Percentiles rank a stretch among this genome's conserved stretches.
Conservation (phyloP, 1,140 invertebrate genomes). For the Tribolium madens region DNA sequence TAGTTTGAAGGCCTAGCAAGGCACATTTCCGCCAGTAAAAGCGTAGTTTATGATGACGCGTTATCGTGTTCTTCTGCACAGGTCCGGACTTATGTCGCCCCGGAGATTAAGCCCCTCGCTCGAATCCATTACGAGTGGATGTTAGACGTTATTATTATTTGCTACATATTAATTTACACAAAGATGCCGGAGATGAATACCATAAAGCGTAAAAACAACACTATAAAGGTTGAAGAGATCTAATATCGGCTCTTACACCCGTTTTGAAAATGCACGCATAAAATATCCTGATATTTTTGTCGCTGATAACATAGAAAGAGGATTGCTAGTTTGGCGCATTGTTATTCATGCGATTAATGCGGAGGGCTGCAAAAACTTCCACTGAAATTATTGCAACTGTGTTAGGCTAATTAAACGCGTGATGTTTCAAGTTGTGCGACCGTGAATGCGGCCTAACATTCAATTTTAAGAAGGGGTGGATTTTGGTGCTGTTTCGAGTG, state of each 20-base stretch:
- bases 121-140: conserved; percentile 35
- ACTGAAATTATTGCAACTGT: conserved; percentile 25
- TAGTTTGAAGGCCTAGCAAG: conserved; percentile 38
- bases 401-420: conserved; percentile 31
- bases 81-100: conserved; percentile 35
- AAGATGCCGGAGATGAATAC: conserved; percentile 30
- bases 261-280: not conserved
- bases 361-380: conserved; percentile 17
- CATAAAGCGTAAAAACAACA: conserved; percentile 26
- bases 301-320: not conserved
- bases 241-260: conserved; percentile 2
- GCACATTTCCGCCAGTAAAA: conserved; percentile 38
- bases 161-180: conserved; percentile 36
- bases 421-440: conserved; percentile 34
- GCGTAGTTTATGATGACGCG: conserved; percentile 38
- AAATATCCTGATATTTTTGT: not conserved
- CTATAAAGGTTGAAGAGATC: conserved; percentile 15
- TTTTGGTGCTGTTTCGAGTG: conserved; percentile 12
- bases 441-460: conserved; percentile 28
- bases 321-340: conserved; percentile 14
- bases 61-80: conserved; percentile 38
- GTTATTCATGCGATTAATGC: conserved; percentile 31
- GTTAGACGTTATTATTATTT: conserved; percentile 38
- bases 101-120: conserved; percentile 37
- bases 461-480: conserved; percentile 33